Base-by-base conservation (phyloP, 2,797 vertebrate species). In the Takifugu rubripes region DNA sequence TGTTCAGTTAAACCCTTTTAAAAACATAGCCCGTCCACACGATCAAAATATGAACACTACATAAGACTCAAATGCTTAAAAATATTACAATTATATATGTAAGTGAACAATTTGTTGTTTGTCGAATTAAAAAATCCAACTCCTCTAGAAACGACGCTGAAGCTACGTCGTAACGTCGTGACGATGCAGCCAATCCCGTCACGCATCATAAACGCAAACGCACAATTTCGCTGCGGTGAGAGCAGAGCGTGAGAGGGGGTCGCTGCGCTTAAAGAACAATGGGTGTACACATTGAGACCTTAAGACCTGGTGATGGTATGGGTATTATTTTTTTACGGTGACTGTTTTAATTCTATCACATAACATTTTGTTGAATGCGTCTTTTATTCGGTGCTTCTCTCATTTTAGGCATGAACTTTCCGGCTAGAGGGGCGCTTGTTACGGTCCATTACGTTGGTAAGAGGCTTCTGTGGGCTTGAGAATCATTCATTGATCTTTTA, bases 361-460 rank as follows among this genome's bases (percentile, higher is more conserved):
- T 2, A 11, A 3, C 17, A 5, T 48, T 14, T 48, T 8, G 3
- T 21, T 7, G 21, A 0, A 48, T 25, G 10, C 6, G 17, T 6
- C 10, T 21, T 16, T 25, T 31, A 52, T 49, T 1, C 0, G 1
- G 1, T 2, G 2, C 26, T 57, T n/a, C 48, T 45, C 25, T 9
- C 10, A 2, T 44, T 77, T 5, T 27, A 87, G 87, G 81, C 14
- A 8, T 0, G 9, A 64, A 0, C 5, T 78, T 49, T 21, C 83
- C 85, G 5, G 0, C 0, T 5, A 49, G 0, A 1, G 83, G 82
- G 16, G 0, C 5, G 1, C 21, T 0, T 0, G 85, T 87, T 0
- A 0, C 1, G 3, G 84, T 87, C 45, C 87, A 87, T 47, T 89
- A 87, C 50, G 66, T 65, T 2, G 87, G 85, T 87, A 57, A 79